These are phyloP conservation scores for Acanthurus tractus DNA, from an alignment of 2,797 vertebrate genomes.

Conservation along the genomic window DNA sequence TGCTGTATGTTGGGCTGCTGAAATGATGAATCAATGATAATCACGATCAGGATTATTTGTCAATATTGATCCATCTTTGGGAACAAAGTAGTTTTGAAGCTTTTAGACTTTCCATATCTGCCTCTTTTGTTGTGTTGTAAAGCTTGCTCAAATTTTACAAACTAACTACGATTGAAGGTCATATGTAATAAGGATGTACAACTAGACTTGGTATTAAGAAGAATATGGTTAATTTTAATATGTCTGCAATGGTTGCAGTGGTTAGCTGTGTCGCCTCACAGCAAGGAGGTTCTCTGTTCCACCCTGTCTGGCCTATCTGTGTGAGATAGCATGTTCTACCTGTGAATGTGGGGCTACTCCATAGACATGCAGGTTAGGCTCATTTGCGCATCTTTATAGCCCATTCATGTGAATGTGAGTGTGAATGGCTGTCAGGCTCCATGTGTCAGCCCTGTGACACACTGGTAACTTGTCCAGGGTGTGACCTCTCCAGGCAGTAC, in stretches of 20 bases:
- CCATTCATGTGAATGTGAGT: neutral
- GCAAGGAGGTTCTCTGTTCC: neutral
- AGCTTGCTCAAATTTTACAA: neutral
- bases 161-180: neutral
- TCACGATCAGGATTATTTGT: conserved; percentile 23
- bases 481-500: too few relatives aligned
- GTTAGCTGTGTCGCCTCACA: neutral
- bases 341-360: neutral
- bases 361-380: neutral
- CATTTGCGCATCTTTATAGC: neutral
- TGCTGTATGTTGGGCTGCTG: conserved; percentile 37
- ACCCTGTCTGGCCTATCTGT: neutral
- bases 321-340: neutral
- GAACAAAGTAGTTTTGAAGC: neutral
- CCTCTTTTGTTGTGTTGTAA: neutral
- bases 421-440: neutral
- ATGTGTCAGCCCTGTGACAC: neutral
- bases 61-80: neutral
- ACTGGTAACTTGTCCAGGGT: neutral
- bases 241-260: neutral
- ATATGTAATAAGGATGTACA: neutral
- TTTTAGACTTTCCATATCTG: neutral
- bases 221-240: neutral
- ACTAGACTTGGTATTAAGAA: neutral
- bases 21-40: conserved; percentile 41